Conservation (phyloP, 2,888 invertebrate species). For the Drosophila atripex region DNA sequence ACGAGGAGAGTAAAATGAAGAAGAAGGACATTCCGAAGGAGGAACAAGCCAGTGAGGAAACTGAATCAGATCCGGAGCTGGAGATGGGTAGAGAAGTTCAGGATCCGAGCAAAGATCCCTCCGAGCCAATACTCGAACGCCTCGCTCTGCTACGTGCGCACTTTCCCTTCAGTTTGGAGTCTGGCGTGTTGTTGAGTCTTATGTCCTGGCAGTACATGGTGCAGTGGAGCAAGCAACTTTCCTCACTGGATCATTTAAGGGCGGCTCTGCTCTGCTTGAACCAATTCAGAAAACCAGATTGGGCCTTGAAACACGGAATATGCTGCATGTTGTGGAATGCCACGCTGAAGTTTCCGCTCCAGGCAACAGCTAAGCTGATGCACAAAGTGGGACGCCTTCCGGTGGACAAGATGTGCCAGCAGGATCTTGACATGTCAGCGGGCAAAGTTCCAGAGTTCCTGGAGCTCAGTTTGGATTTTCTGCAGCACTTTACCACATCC, state of each 20-base stretch:
- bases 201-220: conserved; percentile 96
- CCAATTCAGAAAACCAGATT: conserved; percentile 76
- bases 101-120: background rate
- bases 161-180: conserved; percentile 93
- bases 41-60: conserved; percentile 13
- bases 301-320: conserved; percentile 88
- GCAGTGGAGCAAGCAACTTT: conserved; percentile 92
- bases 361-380: conserved; percentile 89
- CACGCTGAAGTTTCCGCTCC: conserved; percentile 92
- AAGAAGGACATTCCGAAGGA: background rate
- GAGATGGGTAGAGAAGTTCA: conserved; percentile 24
- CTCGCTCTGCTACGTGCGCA: conserved; percentile 88
- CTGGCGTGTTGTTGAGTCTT: conserved; percentile 91
- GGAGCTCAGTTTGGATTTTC: conserved; percentile 85
- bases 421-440: conserved; percentile 90
- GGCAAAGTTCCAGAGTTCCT: conserved; percentile 86
- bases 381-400: conserved; percentile 93
- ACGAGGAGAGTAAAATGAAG: conserved; percentile 46
- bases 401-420: conserved; percentile 92
- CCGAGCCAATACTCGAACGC: conserved; percentile 86
- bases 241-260: conserved; percentile 87
- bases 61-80: conserved; percentile 4
- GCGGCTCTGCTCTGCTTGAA: conserved; percentile 89
- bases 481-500: conserved; percentile 77
- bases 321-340: conserved; percentile 95